Evolutionary conservation across 2,888 invertebrate species (phyloP), one percentile per base, ranked within the genome.

Genomic region (Clitarchus hookeri): DNA sequence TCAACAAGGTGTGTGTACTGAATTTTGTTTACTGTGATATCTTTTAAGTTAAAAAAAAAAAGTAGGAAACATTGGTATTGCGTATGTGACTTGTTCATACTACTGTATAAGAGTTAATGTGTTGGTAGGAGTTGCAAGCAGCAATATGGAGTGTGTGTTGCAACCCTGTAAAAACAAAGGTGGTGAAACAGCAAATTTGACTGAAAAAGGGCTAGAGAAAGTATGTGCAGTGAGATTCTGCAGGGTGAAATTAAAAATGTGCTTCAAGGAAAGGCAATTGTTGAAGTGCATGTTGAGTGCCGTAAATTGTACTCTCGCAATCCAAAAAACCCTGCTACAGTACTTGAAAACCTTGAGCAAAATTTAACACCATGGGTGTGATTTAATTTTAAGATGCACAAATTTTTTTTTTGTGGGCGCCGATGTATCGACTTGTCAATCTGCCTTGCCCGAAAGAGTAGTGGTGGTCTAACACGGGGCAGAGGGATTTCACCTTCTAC

Each of bases 91-190:
- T n/a, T n/a, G n/a, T n/a, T n/a, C n/a, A n/a, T n/a, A n/a, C n/a
- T n/a, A n/a, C n/a, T n/a, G n/a, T n/a, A n/a, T n/a, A n/a, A n/a
- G n/a, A n/a, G n/a, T n/a, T n/a, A n/a, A n/a, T n/a, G n/a, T n/a
- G n/a, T n/a, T n/a, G n/a, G n/a, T n/a, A n/a, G n/a, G n/a, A n/a
- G n/a, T n/a, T n/a, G n/a, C n/a, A n/a, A n/a, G n/a, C n/a, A n/a
- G n/a, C n/a, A n/a, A n/a, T n/a, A n/a, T n/a, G n/a, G n/a, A 78
- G 78, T 78, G 78, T 8, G 8, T 78, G 78, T 78, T 78, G 78
- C 78, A 78, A 78, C 78, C 78, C 26, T 78, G 78, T 26, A 16
- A 26, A 78, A 26, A 26, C n/a, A 11, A 9, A 78, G 13, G 13
- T 26, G 23, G 78, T 78, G 13, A 78, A n/a, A n/a, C n/a, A n/a